These are phyloP conservation scores for Odocoileus hemionus DNA, from an alignment of 2,113 vertebrate genomes.

Conservation along the genomic window DNA sequence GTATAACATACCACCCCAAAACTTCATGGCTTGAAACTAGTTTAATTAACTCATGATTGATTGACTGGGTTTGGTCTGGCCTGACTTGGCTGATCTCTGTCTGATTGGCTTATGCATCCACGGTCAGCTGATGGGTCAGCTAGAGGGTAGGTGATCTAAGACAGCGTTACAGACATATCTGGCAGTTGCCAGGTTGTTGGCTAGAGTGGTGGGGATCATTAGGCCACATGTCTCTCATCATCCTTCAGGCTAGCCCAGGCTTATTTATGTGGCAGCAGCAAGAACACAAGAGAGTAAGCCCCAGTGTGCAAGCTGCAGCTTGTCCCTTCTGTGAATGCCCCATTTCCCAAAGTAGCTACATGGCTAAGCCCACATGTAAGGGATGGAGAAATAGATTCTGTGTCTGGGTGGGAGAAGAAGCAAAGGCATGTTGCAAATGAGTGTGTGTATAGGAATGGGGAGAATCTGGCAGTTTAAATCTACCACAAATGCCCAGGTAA, in stretches of 20 bases:
- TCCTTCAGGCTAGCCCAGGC: neutral
- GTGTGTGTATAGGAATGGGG: neutral
- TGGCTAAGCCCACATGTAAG: neutral
- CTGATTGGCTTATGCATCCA: neutral
- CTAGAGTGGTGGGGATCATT: neutral
- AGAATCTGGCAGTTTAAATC: neutral
- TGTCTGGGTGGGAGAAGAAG: neutral
- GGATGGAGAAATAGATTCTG: neutral
- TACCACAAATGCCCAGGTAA: neutral
- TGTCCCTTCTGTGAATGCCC: neutral
- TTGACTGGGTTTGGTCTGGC: neutral
- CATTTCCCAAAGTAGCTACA: neutral
- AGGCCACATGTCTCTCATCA: conserved; percentile 1
- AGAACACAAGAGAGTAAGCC: neutral
- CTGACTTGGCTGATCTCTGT: neutral
- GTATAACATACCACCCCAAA: neutral
- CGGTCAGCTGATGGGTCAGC: conserved; percentile 25
- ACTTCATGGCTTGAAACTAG: neutral
- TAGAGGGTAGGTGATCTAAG: conserved; percentile 21
- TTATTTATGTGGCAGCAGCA: neutral
- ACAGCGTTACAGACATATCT: neutral
- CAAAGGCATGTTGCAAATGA: neutral
- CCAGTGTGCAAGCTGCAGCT: neutral
- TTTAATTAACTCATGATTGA: neutral
- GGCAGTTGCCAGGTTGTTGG: conserved; percentile 10